A percentile compares a stretch with the other conserved stretches of the same genome.
These are phyloP conservation scores for Nemotelus nigrinus DNA, from an alignment of 2,888 invertebrate genomes.

Conservation along the genomic window DNA sequence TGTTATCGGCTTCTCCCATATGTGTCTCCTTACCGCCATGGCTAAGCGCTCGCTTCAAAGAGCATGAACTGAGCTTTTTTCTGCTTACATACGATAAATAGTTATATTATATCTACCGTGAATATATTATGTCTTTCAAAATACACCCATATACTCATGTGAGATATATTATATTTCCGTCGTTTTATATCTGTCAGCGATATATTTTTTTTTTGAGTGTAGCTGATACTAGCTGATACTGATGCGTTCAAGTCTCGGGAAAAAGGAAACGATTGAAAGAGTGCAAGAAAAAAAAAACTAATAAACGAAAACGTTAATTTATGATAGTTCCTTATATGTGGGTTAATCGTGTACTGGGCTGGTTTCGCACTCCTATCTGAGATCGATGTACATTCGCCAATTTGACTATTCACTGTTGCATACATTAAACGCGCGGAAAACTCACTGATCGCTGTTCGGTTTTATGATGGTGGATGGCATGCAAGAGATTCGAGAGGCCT, in stretches of 20 bases:
- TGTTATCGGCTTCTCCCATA: no score
- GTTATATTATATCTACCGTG: no score
- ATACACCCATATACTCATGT: no score
- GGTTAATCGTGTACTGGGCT: slow-evolving; percentile 66
- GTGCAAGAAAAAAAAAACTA: slow-evolving; percentile 3
- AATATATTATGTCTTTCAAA: no score
- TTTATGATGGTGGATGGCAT: slow-evolving; percentile 33
- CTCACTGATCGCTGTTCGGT: neutral
- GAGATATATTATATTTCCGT: no score
- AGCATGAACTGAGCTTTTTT: no score
- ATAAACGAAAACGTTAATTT: slow-evolving; percentile 57
- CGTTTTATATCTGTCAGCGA: no score
- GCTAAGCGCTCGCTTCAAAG: no score
- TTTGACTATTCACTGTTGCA: slow-evolving; percentile 16
- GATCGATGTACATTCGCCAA: neutral
- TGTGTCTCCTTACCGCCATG: no score
- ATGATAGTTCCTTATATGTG: slow-evolving; percentile 65
- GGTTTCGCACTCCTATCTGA: slow-evolving; percentile 53
- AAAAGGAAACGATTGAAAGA: slow-evolving; percentile 20
- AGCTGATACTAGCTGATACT: neutral
- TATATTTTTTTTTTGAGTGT: no score
- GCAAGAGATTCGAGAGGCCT: slow-evolving; percentile 11
- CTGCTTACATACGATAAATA: no score
- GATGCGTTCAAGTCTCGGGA: neutral
- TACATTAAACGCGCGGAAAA: neutral